Evolutionary conservation across 2,113 vertebrate genomes (phyloP).

Genomic region (Synodontis membranacea): DNA sequence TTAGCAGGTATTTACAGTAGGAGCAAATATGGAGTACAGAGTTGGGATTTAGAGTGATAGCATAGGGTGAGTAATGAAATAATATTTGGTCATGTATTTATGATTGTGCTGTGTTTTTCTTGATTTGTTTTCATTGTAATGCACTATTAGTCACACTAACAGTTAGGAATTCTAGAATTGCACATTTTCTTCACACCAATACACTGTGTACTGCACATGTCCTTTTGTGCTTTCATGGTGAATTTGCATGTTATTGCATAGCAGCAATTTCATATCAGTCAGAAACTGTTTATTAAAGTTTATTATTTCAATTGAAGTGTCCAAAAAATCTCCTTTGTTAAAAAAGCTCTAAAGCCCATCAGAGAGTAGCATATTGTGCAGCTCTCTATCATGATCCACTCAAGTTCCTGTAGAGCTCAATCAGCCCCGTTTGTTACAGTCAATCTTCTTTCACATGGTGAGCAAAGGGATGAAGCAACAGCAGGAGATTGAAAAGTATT

Average conservation of each 20-base stretch:
- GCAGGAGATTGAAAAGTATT: background rate
- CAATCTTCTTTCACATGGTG: background rate
- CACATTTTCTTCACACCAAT: background rate
- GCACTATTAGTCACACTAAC: background rate
- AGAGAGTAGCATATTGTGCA: background rate
- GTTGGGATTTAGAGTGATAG: too few species aligned
- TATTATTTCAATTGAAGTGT: background rate
- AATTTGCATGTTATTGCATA: background rate
- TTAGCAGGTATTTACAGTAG: background rate
- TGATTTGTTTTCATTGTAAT: background rate
- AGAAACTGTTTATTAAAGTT: background rate
- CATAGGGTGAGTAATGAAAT: background rate
- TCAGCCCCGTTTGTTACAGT: background rate
- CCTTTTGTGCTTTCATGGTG: background rate
- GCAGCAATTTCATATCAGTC: background rate
- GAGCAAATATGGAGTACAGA: background rate
- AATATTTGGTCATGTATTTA: background rate
- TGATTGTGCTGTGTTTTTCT: background rate
- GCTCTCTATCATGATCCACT: background rate
- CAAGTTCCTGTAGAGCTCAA: conserved; percentile 1
- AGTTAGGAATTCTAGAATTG: background rate
- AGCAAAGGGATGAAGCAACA: background rate
- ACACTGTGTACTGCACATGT: background rate
- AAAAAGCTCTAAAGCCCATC: background rate
- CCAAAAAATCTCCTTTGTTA: background rate